Evolutionary conservation across 2,113 vertebrate species (phyloP).

Genomic region (Anolis carolinensis): DNA sequence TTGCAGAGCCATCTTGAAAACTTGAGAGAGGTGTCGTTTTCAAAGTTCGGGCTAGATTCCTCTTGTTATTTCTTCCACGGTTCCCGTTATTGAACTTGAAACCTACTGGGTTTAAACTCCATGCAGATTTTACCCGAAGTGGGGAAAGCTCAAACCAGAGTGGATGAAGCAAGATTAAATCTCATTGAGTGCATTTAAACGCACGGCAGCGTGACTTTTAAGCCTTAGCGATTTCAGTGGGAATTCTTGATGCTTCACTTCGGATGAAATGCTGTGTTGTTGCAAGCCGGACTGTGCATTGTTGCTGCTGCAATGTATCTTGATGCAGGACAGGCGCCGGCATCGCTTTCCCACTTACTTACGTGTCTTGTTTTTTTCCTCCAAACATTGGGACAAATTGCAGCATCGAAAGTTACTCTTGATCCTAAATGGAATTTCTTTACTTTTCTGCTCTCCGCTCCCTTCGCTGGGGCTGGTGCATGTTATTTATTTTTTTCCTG

Average conservation of each 20-base stretch:
- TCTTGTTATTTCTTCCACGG: neutral
- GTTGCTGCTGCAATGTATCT: neutral
- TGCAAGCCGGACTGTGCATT: neutral
- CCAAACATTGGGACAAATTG: no score
- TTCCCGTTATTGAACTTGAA: neutral
- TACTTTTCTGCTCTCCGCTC: neutral
- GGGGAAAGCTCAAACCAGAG: neutral
- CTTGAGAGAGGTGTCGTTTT: neutral
- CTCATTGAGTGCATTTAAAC: neutral
- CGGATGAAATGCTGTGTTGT: neutral
- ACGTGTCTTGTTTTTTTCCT: neutral
- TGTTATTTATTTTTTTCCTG: neutral
- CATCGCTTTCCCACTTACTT: neutral
- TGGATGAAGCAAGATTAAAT: neutral
- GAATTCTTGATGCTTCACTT: neutral
- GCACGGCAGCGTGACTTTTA: neutral
- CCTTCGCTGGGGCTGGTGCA: neutral
- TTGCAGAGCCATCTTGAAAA: neutral
- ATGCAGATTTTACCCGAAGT: no score
- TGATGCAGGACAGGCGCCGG: neutral
- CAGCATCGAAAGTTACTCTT: neutral
- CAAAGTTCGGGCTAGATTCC: accelerated
- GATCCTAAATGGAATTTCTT: neutral
- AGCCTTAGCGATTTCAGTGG: neutral
- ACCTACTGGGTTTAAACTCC: neutral